Conservation (phyloP, 2,888 invertebrate species). For the Stenurella melanura region DNA sequence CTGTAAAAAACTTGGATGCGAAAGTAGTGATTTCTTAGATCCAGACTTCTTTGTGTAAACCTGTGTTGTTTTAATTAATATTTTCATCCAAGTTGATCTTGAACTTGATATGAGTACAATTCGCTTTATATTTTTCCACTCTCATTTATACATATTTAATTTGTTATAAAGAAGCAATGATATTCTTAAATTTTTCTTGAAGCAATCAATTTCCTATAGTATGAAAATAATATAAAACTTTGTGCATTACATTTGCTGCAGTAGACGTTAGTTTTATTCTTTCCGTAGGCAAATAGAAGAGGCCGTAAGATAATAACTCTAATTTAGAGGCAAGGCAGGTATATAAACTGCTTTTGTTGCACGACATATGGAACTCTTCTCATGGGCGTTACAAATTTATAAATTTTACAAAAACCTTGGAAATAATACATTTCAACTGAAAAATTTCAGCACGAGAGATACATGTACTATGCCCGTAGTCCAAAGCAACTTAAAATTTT, state of each 20-base stretch:
- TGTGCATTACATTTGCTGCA: conserved; percentile 5
- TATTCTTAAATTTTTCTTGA: background rate
- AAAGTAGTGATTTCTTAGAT: too few species aligned
- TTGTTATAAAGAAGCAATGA: background rate
- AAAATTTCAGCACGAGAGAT: background rate
- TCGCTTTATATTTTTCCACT: background rate
- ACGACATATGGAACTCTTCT: conserved; percentile 30
- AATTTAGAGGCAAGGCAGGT: conserved; percentile 32
- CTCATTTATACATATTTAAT: background rate
- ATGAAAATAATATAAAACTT: background rate
- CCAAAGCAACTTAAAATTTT: background rate
- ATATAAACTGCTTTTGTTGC: conserved; percentile 24
- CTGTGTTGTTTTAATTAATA: background rate
- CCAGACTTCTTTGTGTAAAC: too few species aligned
- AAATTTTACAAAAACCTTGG: conserved; percentile 8
- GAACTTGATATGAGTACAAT: background rate
- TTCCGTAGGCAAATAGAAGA: conserved; percentile 29
- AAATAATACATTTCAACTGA: background rate
- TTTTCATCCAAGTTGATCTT: background rate
- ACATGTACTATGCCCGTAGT: too few species aligned
- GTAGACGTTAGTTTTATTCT: conserved; percentile 16
- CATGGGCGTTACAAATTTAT: conserved; percentile 28
- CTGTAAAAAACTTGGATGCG: too few species aligned
- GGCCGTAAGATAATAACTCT: conserved; percentile 29
- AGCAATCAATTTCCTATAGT: conserved; percentile 1